Base-by-base conservation (phyloP, 2,113 vertebrate species). In the Odontophorus gujanensis region DNA sequence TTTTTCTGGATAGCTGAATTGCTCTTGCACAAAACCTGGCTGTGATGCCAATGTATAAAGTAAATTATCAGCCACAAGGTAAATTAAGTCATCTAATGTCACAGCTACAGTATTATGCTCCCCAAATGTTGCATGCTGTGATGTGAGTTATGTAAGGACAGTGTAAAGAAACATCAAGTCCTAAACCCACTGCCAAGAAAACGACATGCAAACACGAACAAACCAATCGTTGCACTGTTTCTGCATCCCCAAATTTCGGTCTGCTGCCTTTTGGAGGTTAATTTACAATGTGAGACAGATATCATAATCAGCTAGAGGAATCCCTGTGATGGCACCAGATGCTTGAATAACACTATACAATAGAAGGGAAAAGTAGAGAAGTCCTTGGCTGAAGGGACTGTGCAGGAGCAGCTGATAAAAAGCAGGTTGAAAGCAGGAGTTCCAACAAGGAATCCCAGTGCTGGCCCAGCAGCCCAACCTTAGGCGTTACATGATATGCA, bases 11-110 rank as follows among this genome's bases (percentile, higher is more conserved):
- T 45, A 76, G 66, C 82, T 85, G 19, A 92, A 96, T 53, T 89
- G 72, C 84, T 85, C 66, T 87, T 81, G 53, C 91, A 92, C 55
- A 89, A 85, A 96, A 94, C 43, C 91, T 96, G 92, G 88, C 92
- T 36, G 24, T 73, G 74, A 84, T 87, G 57, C 81, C 48, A 76
- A 50, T 73, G 57, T 84, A 69, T 73, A 81, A 80, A 94, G 68
- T 83, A 94, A 94, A 95, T 93, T 90, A 96, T 75, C 55, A 93
- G 66, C 72, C 72, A 95, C 47, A 79, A 87, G 80, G 85, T 91
- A 92, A 96, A 92, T 90, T 92, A 95, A 97, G 91, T 92, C 82
- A 88, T 93, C 61, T 81, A 90, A 71, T 85, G 91, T 91, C 91
- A 94, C 76, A 93, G 76, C 80, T 85, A 83, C 87, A 83, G 47